A percentile compares a stretch with the other conserved stretches of the same genome.
phyloP scores from a whole-genome alignment of 1,140 invertebrate genomes.

The Akabosia matsudoensis region DNA sequence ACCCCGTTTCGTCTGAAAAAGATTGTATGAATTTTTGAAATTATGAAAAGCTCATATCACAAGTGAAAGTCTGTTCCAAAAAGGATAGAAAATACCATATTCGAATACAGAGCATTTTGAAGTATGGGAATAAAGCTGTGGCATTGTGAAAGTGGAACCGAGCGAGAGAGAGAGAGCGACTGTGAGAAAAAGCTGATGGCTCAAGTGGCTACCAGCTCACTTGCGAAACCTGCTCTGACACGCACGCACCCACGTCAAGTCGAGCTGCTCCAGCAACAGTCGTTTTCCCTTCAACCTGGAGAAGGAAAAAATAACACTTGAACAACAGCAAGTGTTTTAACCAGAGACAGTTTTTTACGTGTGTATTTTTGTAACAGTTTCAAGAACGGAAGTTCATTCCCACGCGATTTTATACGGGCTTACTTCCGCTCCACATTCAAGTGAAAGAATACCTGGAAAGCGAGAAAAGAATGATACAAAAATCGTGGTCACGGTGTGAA shows the following conservation, averaged over 20 bases:
- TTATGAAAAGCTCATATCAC: neutral
- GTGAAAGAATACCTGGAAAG: too few species aligned
- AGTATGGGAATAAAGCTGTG: too few species aligned
- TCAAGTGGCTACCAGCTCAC: neutral
- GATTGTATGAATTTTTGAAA: neutral
- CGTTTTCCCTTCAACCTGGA: too few species aligned
- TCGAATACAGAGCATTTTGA: neutral
- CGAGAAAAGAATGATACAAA: too few species aligned
- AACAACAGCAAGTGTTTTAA: neutral
- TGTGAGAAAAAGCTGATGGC: neutral
- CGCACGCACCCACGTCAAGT: neutral
- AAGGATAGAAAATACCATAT: too few species aligned
- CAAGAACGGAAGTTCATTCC: too few species aligned
- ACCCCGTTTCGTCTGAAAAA: too few species aligned
- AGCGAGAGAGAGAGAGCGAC: neutral
- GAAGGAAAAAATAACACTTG: neutral
- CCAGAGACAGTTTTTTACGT: too few species aligned
- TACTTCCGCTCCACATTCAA: too few species aligned
- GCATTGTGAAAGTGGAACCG: neutral
- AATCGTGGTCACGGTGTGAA: too few species aligned
- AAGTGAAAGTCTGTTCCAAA: neutral
- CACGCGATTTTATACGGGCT: too few species aligned
- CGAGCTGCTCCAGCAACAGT: neutral
- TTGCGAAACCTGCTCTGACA: neutral
- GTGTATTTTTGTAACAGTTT: too few species aligned